Evolutionary conservation across 2,888 invertebrate genomes (phyloP).

Genomic region (Agriopis aurantiaria): DNA sequence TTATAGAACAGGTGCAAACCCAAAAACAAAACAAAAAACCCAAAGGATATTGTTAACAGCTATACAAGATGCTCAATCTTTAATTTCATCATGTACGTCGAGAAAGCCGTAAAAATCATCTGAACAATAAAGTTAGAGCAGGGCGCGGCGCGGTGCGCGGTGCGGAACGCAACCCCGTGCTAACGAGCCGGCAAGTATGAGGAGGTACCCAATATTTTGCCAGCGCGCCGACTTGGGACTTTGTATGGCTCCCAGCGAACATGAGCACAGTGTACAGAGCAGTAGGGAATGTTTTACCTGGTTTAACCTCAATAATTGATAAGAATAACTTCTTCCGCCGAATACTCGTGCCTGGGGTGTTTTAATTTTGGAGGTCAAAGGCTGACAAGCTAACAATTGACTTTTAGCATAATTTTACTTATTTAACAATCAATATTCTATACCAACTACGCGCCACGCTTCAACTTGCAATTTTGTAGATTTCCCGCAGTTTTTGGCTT

Average conservation of each 20-base stretch:
- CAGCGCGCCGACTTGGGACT: conserved; percentile 23
- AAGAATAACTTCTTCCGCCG: background rate
- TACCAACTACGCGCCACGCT: too few relatives aligned
- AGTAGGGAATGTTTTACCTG: background rate
- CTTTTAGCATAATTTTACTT: too few relatives aligned
- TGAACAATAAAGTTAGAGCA: conserved; percentile 8
- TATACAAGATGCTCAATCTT: background rate
- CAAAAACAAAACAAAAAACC: background rate
- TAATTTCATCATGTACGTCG: background rate
- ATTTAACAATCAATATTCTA: too few relatives aligned
- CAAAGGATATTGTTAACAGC: background rate
- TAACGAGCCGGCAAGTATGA: conserved; percentile 30
- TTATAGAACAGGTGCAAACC: too few relatives aligned
- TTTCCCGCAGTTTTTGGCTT: too few relatives aligned
- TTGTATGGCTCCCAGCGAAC: conserved; percentile 28
- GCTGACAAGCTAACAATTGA: too few relatives aligned
- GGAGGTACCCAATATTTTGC: conserved; percentile 29
- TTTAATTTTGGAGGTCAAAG: too few relatives aligned
- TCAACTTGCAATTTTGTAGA: too few relatives aligned
- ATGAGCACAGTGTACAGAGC: background rate
- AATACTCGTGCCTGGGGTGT: too few relatives aligned
- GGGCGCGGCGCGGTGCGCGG: conserved; percentile 1
- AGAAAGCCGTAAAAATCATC: conserved; percentile 8
- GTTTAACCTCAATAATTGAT: too few relatives aligned
- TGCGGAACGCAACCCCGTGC: conserved; percentile 22